These are phyloP conservation scores for Pheosia gnoma DNA, from an alignment of 2,888 invertebrate species.

Conservation along the genomic window DNA sequence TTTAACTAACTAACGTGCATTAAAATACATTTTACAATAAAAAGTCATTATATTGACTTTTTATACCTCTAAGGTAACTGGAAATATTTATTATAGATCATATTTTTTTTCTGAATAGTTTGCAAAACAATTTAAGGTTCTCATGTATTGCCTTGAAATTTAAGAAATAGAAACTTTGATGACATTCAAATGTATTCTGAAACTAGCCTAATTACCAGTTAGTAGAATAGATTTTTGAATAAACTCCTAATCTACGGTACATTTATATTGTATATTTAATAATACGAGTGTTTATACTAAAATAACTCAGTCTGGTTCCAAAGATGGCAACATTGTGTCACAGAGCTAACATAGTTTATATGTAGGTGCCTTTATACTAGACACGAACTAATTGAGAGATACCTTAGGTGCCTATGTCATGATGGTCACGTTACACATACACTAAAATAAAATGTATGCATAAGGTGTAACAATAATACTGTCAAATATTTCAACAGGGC, in stretches of 20 bases:
- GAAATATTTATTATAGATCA: slow-evolving; percentile 5
- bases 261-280: background rate
- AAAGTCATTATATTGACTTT: slow-evolving; percentile 25
- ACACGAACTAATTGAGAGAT: too few species aligned
- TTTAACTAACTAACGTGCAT: background rate
- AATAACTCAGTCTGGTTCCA: slow-evolving; percentile 1
- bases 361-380: background rate
- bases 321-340: background rate
- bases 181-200: too few species aligned
- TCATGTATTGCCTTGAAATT: background rate
- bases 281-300: background rate
- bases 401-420: too few species aligned
- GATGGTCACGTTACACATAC: too few species aligned
- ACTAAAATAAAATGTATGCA: too few species aligned
- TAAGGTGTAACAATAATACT: too few species aligned
- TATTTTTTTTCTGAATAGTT: too few species aligned
- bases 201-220: background rate
- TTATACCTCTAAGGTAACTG: slow-evolving; percentile 49
- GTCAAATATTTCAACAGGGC: too few species aligned
- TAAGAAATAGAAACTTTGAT: slow-evolving; percentile 10
- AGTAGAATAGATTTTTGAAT: background rate
- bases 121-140: too few species aligned
- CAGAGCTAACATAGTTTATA: background rate
- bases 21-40: background rate
- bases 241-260: background rate